Evolutionary conservation across 2,113 vertebrate species (phyloP).

Genomic region (Albula goreensis): DNA sequence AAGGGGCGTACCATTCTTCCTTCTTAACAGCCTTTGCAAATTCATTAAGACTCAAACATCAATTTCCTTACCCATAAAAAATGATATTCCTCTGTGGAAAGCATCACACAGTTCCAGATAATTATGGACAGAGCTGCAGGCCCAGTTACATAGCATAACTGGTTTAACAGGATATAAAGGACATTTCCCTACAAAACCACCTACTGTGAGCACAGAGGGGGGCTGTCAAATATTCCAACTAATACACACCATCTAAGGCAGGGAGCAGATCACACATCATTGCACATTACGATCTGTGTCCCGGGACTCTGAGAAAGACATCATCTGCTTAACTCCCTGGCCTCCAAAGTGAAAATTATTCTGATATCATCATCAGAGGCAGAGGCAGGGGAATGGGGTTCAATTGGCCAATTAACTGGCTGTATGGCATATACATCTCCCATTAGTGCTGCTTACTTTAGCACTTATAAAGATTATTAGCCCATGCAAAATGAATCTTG

Average conservation of each 20-base stretch:
- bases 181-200: not conserved
- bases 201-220: not conserved
- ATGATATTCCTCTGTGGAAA: not conserved
- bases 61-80: not conserved
- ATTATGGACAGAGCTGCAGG: not conserved
- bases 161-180: not conserved
- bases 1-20: not conserved
- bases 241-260: not conserved
- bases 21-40: constrained; percentile 7
- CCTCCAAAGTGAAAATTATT: not conserved
- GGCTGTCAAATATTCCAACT: not conserved
- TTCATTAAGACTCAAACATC: constrained; percentile 11
- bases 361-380: not conserved
- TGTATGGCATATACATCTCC: no score
- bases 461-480: not conserved
- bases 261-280: not conserved
- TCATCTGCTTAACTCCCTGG: not conserved
- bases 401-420: not conserved
- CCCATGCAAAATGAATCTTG: no score
- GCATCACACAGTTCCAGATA: not conserved
- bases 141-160: not conserved
- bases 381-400: not conserved
- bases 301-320: not conserved
- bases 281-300: not conserved
- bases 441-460: not conserved